Base-by-base conservation (phyloP, 2,113 vertebrate genomes). In the Psephotus haematonotus region DNA sequence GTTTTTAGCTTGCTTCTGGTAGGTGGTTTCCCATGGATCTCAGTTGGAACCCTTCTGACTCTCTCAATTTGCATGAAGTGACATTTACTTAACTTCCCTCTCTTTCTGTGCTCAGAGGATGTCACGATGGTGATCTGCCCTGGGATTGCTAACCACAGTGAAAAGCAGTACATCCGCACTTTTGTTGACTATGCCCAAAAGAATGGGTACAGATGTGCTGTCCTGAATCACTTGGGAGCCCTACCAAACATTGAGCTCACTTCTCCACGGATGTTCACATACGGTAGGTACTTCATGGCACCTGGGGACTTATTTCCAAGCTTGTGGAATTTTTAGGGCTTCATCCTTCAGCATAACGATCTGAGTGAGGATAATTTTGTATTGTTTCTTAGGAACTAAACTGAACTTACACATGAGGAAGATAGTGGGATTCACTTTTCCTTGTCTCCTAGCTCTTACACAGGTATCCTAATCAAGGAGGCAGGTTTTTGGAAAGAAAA, bases 71-170 rank as follows among this genome's bases (percentile, higher is more conserved):
- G 86, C 92, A 96, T 95, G 41, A 28, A 76, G 65, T 95, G 89
- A 95, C 81, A 95, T 95, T 97, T 97, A 86, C 95, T 94, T 93
- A 95, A 92, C 92, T 93, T 86, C 27, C 39, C 29, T 90, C 10
- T 78, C 52, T 53, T 67, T 80, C 57, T 83, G 88, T 89, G 75
- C 91, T n/a, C 97, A 99, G 99, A 99, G 88, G 99, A 99, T 74
- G 95, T 99, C 95, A 99, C 99, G 53, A 99, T 99, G 99, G 99
- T 99, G 76, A 99, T 99, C 97, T 99, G 99, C 92, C 99, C 99
- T 0, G 99, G 99, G 44, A 99, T 99, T 33, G 99, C 99, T 55
- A 99, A 99, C 97, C 99, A 99, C 94, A 99, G 99, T 37, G 99
- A 99, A 97, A 99, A 99, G 97, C 99, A 99, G 94, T 99, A 99